Evolutionary conservation across 2,113 vertebrate genomes (phyloP), one percentile per base, ranked within the genome.

Genomic region (Anoplopoma fimbria): DNA sequence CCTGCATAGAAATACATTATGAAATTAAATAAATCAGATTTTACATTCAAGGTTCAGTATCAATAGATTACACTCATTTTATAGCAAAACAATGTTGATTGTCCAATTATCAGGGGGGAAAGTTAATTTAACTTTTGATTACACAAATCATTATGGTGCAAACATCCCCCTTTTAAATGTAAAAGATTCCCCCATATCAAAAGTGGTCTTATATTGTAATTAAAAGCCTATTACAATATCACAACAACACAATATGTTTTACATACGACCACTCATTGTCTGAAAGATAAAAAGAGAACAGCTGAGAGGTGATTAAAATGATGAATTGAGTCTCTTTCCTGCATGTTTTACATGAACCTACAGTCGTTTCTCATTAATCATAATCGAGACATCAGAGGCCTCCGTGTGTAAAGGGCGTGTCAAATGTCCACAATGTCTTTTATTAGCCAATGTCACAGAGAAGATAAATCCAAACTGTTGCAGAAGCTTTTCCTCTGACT

Each of bases 311-410:
- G 62, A 74, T 79, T 79, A 19, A 67, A 31, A 76, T 86, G 61
- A 86, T 82, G 77, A 75, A 86, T 49, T 21, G 36, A 31, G 69
- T 36, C 31, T 68, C 25, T 75, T 84, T 79, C 75, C 77, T 78
- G 77, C 75, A 21, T 71, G 75, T 75, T 79, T 74, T 38, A 67
- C 78, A 31, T 36, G 69, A 9, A 60, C 51, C 38, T 49, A 9
- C 65, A 67, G 40, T 49, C 73, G 47, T 23, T 76, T 53, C 27
- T 33, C 67, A 74, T 82, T 15, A 49, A 84, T 86, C 77, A 86
- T 10, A 69, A 65, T 19, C 9, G 10, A 70, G 60, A 65, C 73
- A 33, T 64, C 27, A 77, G 25, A 76, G 49, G 9, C 17, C 19
- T 79, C 33, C 17, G 40, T 45, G 55, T 62, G 51, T 33, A 4